These are phyloP conservation scores for Glareola pratincola DNA, from an alignment of 2,113 vertebrate species.

Conservation along the genomic window DNA sequence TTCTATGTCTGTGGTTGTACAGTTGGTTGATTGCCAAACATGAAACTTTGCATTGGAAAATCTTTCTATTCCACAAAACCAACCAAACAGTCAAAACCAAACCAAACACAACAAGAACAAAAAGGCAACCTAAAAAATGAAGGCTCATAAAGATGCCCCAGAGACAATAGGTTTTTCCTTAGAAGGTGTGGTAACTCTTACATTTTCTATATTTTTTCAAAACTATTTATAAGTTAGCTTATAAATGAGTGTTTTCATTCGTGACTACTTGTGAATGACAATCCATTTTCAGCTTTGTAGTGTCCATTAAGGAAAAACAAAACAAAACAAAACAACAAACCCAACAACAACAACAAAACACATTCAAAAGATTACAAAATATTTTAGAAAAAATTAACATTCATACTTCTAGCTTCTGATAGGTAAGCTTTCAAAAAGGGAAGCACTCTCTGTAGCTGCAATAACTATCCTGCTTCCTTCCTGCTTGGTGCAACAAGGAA, in stretches of 20 bases:
- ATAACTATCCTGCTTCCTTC: not conserved
- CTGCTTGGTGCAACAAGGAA: not conserved
- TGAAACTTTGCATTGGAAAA: not conserved
- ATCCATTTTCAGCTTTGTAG: not conserved
- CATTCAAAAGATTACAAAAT: not conserved
- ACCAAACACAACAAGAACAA: not conserved
- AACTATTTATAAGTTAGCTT: not conserved
- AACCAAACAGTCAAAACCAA: not conserved
- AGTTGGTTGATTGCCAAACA: not conserved
- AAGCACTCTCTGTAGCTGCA: not conserved
- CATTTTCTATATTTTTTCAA: not conserved
- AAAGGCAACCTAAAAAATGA: rapidly evolving
- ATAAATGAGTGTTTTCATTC: not conserved
- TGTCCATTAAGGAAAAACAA: not conserved
- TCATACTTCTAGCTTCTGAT: not conserved
- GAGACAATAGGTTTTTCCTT: rapidly evolving
- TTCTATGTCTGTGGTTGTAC: not conserved
- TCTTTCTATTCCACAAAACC: not conserved
- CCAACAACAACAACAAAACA: too few species aligned
- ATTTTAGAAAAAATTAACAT: not conserved
- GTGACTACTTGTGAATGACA: not conserved
- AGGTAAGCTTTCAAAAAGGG: not conserved
- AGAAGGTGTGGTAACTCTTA: not conserved
- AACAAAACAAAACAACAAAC: too few species aligned
- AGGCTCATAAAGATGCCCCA: not conserved